Evolutionary conservation across 1,140 invertebrate species (phyloP).

Genomic region (Apocrypta bakeri): DNA sequence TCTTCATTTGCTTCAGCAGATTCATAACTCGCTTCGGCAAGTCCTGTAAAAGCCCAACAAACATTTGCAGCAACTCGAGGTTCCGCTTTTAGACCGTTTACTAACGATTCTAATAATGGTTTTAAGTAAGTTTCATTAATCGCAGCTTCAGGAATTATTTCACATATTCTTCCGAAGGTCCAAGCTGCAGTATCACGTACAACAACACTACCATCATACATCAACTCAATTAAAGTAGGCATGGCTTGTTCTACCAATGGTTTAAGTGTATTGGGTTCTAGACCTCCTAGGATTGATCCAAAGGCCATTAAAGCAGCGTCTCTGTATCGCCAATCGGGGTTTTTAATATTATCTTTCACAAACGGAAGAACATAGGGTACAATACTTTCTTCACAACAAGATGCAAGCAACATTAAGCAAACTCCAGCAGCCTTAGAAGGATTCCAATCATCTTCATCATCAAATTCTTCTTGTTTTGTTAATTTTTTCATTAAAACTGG

Average conservation of each 20-base stretch:
- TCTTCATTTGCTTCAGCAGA: slow-evolving; percentile 80
- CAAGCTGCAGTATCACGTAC: slow-evolving; percentile 98
- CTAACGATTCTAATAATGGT: slow-evolving; percentile 90
- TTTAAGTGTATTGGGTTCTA: slow-evolving; percentile 90
- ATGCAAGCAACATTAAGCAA: slow-evolving; percentile 98
- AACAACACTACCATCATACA: slow-evolving; percentile 94
- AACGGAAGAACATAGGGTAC: slow-evolving; percentile 98
- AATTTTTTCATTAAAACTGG: slow-evolving; percentile 95
- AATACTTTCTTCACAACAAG: slow-evolving; percentile 98
- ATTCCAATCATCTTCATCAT: slow-evolving; percentile 99
- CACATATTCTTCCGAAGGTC: slow-evolving; percentile 98
- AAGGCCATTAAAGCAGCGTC: slow-evolving; percentile 99
- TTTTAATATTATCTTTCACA: slow-evolving; percentile 95
- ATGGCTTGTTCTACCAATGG: slow-evolving; percentile 97
- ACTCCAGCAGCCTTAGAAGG: slow-evolving; percentile 99
- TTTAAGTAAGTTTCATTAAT: slow-evolving; percentile 92
- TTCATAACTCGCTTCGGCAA: slow-evolving; percentile 98
- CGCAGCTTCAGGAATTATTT: slow-evolving; percentile 96
- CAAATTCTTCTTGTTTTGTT: slow-evolving; percentile 94
- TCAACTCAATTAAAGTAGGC: slow-evolving; percentile 93
- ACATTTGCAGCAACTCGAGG: slow-evolving; percentile 98
- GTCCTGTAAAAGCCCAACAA: slow-evolving; percentile 98
- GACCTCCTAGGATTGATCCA: slow-evolving; percentile 96
- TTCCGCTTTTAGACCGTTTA: slow-evolving; percentile 92
- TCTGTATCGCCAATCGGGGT: slow-evolving; percentile 93